Conservation (phyloP, 2,113 vertebrate genomes). For the Rhinolophus ferrumequinum region DNA sequence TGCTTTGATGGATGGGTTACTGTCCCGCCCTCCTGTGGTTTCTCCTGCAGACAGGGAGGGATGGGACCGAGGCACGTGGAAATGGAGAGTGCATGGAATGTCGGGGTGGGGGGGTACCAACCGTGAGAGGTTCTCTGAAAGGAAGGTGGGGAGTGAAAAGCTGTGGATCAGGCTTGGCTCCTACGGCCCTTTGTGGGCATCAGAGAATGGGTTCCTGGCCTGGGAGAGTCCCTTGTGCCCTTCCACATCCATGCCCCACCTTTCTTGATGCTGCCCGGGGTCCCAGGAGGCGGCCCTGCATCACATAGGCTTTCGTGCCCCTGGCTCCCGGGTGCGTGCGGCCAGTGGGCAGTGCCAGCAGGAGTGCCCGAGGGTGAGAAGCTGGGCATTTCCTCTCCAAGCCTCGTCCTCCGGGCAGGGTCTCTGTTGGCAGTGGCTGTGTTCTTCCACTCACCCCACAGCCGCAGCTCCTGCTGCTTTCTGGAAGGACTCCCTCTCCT, state of each 20-base stretch:
- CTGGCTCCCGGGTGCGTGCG: not conserved
- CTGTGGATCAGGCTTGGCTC: not conserved
- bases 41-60: not conserved
- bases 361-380: not conserved
- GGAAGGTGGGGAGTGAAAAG: not conserved
- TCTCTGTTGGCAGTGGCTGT: not conserved
- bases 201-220: not conserved
- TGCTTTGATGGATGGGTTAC: not conserved
- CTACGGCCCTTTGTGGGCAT: not conserved
- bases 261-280: not conserved
- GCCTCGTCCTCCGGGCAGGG: too few relatives aligned
- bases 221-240: not conserved
- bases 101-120: not conserved
- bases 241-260: not conserved
- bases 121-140: not conserved
- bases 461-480: not conserved
- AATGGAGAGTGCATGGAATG: not conserved
- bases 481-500: not conserved
- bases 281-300: too few relatives aligned
- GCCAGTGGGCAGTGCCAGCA: too few relatives aligned
- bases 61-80: not conserved
- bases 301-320: not conserved
- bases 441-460: not conserved
- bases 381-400: not conserved
- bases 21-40: not conserved